Evolutionary conservation across 2,888 invertebrate genomes (phyloP).

Genomic region (Epicampocera succincta): DNA sequence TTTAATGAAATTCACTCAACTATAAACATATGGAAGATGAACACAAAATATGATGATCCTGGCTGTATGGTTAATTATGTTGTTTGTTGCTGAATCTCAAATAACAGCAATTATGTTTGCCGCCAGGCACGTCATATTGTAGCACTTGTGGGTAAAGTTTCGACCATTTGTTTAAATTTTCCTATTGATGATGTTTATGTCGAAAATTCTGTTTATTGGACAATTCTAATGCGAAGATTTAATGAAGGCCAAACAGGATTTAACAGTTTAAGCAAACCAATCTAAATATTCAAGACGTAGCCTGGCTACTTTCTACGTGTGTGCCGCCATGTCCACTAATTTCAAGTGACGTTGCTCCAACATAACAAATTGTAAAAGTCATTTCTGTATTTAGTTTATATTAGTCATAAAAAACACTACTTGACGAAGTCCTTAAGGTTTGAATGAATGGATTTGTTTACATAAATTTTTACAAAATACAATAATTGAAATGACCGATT

Average conservation of each 20-base stretch:
- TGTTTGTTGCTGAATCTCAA: slow-evolving; percentile 57
- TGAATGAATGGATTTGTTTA: slow-evolving; percentile 34
- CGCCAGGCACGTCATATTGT: slow-evolving; percentile 56
- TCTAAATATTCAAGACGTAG: too few species aligned
- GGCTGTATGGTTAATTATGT: slow-evolving; percentile 33
- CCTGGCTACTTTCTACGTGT: too few species aligned
- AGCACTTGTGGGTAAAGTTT: slow-evolving; percentile 54
- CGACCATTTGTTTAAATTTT: neutral
- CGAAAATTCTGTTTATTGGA: slow-evolving; percentile 14
- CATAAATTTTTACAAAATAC: slow-evolving; percentile 5
- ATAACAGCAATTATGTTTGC: slow-evolving; percentile 62
- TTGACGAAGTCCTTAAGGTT: neutral
- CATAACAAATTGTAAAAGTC: neutral
- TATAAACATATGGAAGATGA: slow-evolving; percentile 23
- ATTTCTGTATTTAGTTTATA: slow-evolving; percentile 19
- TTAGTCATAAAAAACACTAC: slow-evolving; percentile 28
- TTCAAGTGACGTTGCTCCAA: slow-evolving; percentile 40
- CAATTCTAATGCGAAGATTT: too few species aligned
- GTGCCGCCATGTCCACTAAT: neutral
- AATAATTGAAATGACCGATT: slow-evolving; percentile 12
- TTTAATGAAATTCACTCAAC: slow-evolving; percentile 51
- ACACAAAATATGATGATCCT: slow-evolving; percentile 3
- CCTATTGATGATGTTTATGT: too few species aligned
- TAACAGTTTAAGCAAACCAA: too few species aligned
- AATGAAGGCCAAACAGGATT: too few species aligned